Conservation (phyloP, 2,797 vertebrate species). For the Telmatherina bonti region DNA sequence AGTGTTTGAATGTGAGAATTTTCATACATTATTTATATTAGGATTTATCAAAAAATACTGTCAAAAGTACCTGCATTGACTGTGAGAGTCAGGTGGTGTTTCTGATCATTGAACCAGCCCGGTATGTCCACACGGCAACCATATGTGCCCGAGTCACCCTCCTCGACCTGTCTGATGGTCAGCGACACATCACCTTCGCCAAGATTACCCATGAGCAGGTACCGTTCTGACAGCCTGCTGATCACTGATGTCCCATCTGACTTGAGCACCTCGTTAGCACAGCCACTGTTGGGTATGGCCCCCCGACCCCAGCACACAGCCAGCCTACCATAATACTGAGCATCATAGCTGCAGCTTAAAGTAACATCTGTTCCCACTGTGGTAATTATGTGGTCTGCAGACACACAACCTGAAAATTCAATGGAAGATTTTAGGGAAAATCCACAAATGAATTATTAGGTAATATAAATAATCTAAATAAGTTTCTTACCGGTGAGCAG, state of each 20-base stretch:
- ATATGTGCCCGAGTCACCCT: constrained; percentile 83
- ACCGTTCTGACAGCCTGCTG: constrained; percentile 65
- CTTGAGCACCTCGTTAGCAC: constrained; percentile 70
- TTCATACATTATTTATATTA: neutral
- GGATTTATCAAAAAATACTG: neutral
- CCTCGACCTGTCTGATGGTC: constrained; percentile 75
- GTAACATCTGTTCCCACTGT: constrained; percentile 75
- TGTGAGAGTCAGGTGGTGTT: constrained; percentile 60
- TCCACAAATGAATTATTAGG: neutral
- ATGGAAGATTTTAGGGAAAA: neutral
- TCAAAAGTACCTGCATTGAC: constrained; percentile 76
- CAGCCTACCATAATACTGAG: constrained; percentile 51
- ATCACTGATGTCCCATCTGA: constrained; percentile 73
- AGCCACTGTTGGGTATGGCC: constrained; percentile 69
- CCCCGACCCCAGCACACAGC: constrained; percentile 87
- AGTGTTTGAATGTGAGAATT: neutral
- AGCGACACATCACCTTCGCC: constrained; percentile 80
- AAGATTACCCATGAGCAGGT: constrained; percentile 75
- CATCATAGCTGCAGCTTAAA: constrained; percentile 80
- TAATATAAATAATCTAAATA: neutral
- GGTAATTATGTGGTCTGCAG: constrained; percentile 15
- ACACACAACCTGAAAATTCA: constrained; percentile 44
- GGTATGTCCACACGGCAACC: constrained; percentile 87
- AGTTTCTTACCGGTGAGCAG: constrained; percentile 63
- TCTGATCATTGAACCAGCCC: constrained; percentile 84